These are phyloP conservation scores for Coremacera marginata DNA, from an alignment of 2,888 invertebrate species.

Conservation along the genomic window DNA sequence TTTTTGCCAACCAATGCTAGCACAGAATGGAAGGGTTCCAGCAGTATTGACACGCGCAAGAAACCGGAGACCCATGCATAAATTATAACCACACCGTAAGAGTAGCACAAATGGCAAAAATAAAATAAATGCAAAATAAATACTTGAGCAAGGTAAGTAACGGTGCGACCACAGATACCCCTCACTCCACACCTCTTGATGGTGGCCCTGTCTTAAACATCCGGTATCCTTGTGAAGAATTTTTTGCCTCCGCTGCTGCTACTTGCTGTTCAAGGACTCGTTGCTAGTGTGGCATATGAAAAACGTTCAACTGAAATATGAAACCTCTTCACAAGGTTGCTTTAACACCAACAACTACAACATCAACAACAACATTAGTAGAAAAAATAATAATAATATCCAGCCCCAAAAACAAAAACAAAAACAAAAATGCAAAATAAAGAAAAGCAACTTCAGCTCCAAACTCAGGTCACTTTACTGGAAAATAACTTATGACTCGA, in stretches of 20 bases:
- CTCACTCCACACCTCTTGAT: background rate
- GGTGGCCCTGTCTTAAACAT: background rate
- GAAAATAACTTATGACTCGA: conserved; percentile 30
- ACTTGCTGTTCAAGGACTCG: background rate
- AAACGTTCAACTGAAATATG: conserved; percentile 36
- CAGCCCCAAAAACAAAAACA: background rate
- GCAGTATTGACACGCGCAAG: conserved; percentile 26
- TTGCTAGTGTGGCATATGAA: conserved; percentile 41
- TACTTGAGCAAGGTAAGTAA: conserved; percentile 19
- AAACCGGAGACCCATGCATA: conserved; percentile 30
- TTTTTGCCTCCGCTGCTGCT: background rate
- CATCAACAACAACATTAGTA: background rate
- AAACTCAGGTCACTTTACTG: conserved; percentile 27
- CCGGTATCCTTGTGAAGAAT: background rate
- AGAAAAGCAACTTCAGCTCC: background rate
- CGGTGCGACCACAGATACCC: background rate
- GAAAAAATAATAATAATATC: conserved; percentile 1
- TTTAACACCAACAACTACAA: conserved; percentile 1
- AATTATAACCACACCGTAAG: conserved; percentile 5
- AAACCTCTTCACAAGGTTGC: conserved; percentile 38
- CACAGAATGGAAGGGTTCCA: background rate
- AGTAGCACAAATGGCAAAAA: background rate
- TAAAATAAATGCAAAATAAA: background rate
- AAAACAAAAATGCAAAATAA: background rate
- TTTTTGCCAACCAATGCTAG: background rate